Evolutionary conservation across 2,797 vertebrate genomes (phyloP), one percentile per base, ranked within the genome.

Genomic region (Myotis myotis): DNA sequence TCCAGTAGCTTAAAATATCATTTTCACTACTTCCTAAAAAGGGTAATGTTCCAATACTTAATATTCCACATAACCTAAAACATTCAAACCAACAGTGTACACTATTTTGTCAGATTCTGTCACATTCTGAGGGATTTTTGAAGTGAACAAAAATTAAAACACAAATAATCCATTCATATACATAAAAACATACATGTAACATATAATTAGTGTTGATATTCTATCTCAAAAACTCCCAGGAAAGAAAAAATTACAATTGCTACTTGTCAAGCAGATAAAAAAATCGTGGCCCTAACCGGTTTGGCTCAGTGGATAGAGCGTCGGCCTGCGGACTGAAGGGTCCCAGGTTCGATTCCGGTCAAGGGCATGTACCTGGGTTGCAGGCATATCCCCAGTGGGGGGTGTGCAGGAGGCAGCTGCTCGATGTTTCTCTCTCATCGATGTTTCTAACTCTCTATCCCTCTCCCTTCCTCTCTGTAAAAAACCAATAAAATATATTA

Each of bases 61-160:
- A 75, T 66, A 93, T 72, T 72, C 53, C 25, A 91, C 9, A 3
- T 71, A 83, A 84, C 44, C 91, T 91, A 79, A 91, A 90, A 89
- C 25, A 87, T 28, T 86, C 68, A 51, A 92, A 91, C 72, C 10
- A 70, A 82, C 2, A 66, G 8, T 57, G 89, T 75, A 93, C 22
- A 92, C 13, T 90, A 49, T 76, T 95, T 91, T 95, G 30, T 92
- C 64, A 93, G 49, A 85, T 75, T 87, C 22, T 92, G 36, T 94
- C 96, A 95, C 38, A 91, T 79, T 94, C 62, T 89, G 71, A 90
- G n/a, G 28, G 17, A 11, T 79, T 94, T 92, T n/a, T 94, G 47
- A 94, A 92, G 33, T 53, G 20, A 94, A 91, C 28, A 95, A 95
- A 97, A 92, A 81, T 72, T 92, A 79, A 90, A 92, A 92, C 41